Conservation (phyloP, 2,113 vertebrate genomes). For the Rhegmatorhina hoffmannsi region DNA sequence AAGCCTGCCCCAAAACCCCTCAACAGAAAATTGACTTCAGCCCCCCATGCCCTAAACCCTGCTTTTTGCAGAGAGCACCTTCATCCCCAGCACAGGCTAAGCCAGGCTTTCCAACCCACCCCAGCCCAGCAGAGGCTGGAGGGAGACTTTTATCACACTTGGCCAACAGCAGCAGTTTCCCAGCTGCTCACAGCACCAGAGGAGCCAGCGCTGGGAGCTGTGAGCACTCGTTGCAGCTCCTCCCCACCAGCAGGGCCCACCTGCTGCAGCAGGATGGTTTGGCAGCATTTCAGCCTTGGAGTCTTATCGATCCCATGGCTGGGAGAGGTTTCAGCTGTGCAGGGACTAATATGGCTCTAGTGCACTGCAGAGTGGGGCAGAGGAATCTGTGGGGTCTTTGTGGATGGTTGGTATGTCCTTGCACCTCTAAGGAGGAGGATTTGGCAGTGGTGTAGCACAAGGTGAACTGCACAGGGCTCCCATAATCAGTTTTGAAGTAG, state of each 20-base stretch:
- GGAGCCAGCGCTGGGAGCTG: not conserved
- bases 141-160: constrained; percentile 8
- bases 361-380: not conserved
- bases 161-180: constrained; percentile 3
- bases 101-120: not conserved
- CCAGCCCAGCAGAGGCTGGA: not conserved
- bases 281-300: not conserved
- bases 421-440: not conserved
- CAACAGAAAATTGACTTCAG: not conserved
- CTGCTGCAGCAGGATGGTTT: not conserved
- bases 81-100: not conserved
- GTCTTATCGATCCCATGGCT: not conserved
- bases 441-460: rapidly evolving
- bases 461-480: not conserved
- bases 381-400: not conserved
- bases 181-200: not conserved
- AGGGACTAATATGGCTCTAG: not conserved
- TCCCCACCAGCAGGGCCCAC: not conserved
- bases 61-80: not conserved
- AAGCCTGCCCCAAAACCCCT: not conserved
- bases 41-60: not conserved
- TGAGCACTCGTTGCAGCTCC: not conserved
- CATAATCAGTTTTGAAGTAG: not conserved
- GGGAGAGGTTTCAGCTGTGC: not conserved
- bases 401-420: not conserved